Evolutionary conservation across 2,888 invertebrate species (phyloP), one percentile per base, ranked within the genome.

Genomic region (Caenorhabditis sp.): DNA sequence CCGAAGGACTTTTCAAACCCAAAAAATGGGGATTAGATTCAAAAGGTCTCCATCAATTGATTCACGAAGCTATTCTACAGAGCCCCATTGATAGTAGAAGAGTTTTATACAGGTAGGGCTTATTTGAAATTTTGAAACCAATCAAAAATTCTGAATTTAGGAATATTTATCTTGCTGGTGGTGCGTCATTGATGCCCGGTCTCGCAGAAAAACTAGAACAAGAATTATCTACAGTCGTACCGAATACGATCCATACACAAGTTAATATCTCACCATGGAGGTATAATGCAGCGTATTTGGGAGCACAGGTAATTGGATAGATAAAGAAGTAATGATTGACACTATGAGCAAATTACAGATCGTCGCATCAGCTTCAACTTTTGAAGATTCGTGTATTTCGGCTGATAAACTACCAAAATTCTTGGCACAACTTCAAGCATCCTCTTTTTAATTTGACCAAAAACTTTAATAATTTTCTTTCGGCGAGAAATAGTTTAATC

Each of bases 1-100:
- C 90, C 2, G 90, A 91, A 84, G 90, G 90, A 8, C 84, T 90
- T 51, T 91, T 91, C 85, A 89, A 90, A 77, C 90, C 90, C 5
- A 90, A 90, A 62, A 84, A 89, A 60, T 91, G 91, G 90, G 91
- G 91, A 26, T 88, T 91, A 79, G 91, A 91, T 84, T 89, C 90
- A 77, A 77, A 90, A 61, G 90, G 90, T 49, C 84, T 91, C 21
- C 91, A 90, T 69, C 90, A 90, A 77, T 87, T 91, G 70, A 89
- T 91, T 24, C 89, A 89, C 83, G 89, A 90, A 72, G 90, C 91
- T 26, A 89, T 91, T 61, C 90, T 90, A 84, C 89, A 89, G 64
- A 90, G 91, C 78, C 90, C 91, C n/a, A 90, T 91, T 84, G 91
- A 91, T 85, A 88, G 89, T 62, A 85, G 91, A n/a, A 89, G 86